Evolutionary conservation across 2,797 vertebrate species (phyloP).

Genomic region (Mus minutoides): DNA sequence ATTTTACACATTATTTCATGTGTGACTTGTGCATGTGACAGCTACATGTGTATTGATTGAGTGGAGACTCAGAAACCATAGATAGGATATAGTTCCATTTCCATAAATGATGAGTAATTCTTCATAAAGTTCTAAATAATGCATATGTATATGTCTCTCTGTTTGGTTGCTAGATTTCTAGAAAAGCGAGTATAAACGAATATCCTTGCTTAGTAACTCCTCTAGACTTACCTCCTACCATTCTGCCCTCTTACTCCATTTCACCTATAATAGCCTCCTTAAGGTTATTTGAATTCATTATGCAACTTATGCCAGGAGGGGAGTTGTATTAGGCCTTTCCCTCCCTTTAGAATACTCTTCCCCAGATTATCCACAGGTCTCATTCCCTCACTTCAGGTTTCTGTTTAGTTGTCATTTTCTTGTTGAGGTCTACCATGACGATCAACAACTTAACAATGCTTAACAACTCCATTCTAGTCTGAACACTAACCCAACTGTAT

Average conservation of each 20-base stretch:
- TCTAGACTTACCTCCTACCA: not conserved
- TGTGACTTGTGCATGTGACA: not conserved
- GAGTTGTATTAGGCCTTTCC: not conserved
- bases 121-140: constrained; percentile 63
- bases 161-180: constrained; percentile 43
- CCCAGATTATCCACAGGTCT: not conserved
- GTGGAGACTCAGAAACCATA: constrained; percentile 47
- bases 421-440: constrained; percentile 6
- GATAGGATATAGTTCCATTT: not conserved
- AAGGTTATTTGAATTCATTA: not conserved
- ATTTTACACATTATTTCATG: constrained; percentile 41
- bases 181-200: constrained; percentile 23
- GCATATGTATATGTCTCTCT: not conserved
- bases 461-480: constrained; percentile 8
- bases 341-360: not conserved
- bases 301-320: not conserved
- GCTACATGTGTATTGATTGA: constrained; percentile 7
- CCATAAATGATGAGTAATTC: constrained; percentile 50
- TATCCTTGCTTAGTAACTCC: constrained; percentile 3
- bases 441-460: too few relatives aligned
- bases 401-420: constrained; percentile 49
- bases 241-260: not conserved
- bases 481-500: not conserved
- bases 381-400: constrained; percentile 22
- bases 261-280: not conserved